phyloP scores from a whole-genome alignment of 2,888 invertebrate species.

The Nemotelus pantherinus region DNA sequence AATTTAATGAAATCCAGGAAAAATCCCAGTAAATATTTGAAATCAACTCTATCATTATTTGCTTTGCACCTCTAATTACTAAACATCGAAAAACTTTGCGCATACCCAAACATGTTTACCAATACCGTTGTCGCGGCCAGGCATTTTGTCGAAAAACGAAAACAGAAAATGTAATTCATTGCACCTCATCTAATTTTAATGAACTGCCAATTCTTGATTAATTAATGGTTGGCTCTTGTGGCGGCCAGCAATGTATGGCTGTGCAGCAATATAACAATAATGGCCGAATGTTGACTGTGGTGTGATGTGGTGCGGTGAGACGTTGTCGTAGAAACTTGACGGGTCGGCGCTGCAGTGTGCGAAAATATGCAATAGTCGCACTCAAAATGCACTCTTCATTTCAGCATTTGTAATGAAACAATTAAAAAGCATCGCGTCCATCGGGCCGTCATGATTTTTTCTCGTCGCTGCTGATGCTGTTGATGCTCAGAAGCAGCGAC shows the following conservation, averaged over 20 bases:
- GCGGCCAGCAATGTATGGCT: not conserved
- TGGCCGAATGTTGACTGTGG: not conserved
- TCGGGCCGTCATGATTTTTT: conserved; percentile 28
- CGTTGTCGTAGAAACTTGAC: conserved; percentile 7
- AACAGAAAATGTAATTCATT: conserved; percentile 37
- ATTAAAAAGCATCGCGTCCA: conserved; percentile 31
- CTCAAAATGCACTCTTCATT: conserved; percentile 42
- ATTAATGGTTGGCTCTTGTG: conserved; percentile 38
- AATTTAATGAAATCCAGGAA: no score
- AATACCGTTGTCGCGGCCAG: not conserved
- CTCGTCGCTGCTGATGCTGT: not conserved
- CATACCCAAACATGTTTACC: no score
- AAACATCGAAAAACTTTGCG: no score
- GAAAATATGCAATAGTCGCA: conserved; percentile 41
- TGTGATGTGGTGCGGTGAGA: not conserved
- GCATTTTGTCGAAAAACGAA: conserved; percentile 2
- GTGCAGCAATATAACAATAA: no score
- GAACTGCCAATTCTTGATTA: conserved; percentile 45
- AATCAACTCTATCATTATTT: not conserved
- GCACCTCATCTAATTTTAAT: conserved; percentile 44
- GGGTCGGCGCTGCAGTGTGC: conserved; percentile 22
- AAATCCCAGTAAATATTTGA: no score
- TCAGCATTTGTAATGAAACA: conserved; percentile 44
- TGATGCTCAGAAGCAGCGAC: conserved; percentile 1
- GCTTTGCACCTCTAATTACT: not conserved